Percentiles rank a stretch among this genome's conserved stretches.
phyloP scores from a whole-genome alignment of 2,113 vertebrate species.

The Orycteropus afer region DNA sequence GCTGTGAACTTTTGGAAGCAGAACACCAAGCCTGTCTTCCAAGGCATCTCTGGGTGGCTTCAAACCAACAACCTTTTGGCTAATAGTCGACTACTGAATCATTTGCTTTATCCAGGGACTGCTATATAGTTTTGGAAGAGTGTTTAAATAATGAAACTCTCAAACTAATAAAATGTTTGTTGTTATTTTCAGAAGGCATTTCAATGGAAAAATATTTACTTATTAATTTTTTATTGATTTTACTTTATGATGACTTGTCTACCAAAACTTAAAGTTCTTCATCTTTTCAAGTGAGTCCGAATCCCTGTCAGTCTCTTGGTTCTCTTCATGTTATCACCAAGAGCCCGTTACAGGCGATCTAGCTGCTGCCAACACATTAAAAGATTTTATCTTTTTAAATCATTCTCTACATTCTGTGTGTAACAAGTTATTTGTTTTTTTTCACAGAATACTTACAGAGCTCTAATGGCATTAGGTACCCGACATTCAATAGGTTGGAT shows the following conservation, averaged over 20 bases:
- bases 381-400: slow-evolving; percentile 79
- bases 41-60: neutral
- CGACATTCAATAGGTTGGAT: slow-evolving; percentile 82
- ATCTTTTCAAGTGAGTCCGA: slow-evolving; percentile 59
- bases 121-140: neutral
- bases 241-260: neutral
- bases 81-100: neutral
- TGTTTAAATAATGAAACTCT: slow-evolving; percentile 21
- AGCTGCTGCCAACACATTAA: slow-evolving; percentile 30
- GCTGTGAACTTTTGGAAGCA: neutral
- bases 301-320: neutral
- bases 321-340: slow-evolving; percentile 40
- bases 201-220: slow-evolving; percentile 39
- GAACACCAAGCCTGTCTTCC: neutral
- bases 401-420: slow-evolving; percentile 69
- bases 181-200: neutral
- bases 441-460: slow-evolving; percentile 78
- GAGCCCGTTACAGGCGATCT: slow-evolving; percentile 25
- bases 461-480: slow-evolving; percentile 86
- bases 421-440: slow-evolving; percentile 77
- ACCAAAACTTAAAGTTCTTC: slow-evolving; percentile 43
- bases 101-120: neutral
- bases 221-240: neutral
- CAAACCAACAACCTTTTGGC: neutral
- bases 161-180: neutral